Evolutionary conservation across 2,888 invertebrate species (phyloP), one percentile per base, ranked within the genome.

Genomic region (Perithous albicinctus): DNA sequence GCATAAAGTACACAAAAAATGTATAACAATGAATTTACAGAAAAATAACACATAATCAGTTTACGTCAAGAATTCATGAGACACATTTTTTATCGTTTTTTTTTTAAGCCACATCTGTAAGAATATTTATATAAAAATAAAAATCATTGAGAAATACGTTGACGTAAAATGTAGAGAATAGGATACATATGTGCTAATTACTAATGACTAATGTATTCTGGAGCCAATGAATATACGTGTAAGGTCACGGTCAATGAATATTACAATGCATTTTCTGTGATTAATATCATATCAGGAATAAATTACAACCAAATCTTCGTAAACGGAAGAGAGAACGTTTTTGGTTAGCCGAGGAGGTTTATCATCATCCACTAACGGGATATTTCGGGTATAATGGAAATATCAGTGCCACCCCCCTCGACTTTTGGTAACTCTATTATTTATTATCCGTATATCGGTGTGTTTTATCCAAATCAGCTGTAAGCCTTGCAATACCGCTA

Each of bases 401-500:
- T 78, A 72, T 66, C 56, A 70, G 38, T 72, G 26, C 32, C 20
- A 18, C 59, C 26, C n/a, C 66, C 10, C 43, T 41, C 20, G 41
- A 41, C 29, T 61, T 76, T 43, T 59, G 70, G 41, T 23, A 41
- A 10, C 18, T 12, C 38, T 6, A 67, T 67, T 67, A 51, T 67
- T 66, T 73, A 35, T 51, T 26, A 74, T 41, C 7, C 35, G 63
- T 46, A 74, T 85, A 86, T 87, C 83, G 82, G 85, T 85, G 87
- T 85, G 87, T 88, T 88, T 87, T 85, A 86, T 10, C 8, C 1
- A 18, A 32, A 59, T 59, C 35, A 26, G 41, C 38, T 70, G 26
- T 35, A 23, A 38, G 20, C 6, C 41, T 26, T 15, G 54, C 29
- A 41, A n/a, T 41, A 59, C 32, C 32, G 48, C 35, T 12, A 15